Conservation (phyloP, 2,888 invertebrate genomes). For the Melolontha melolontha region DNA sequence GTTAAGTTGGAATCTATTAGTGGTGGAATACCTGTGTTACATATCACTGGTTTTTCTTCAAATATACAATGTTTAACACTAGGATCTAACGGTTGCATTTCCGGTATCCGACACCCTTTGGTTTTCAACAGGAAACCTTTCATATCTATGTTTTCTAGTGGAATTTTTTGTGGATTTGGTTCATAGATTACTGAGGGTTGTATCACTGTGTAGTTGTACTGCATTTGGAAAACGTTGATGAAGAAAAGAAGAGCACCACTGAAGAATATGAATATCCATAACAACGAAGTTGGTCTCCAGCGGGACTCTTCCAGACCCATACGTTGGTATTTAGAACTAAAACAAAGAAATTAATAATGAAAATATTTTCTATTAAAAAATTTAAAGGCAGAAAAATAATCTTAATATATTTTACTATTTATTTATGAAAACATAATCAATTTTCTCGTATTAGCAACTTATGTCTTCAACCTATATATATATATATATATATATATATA, state of each 20-base stretch:
- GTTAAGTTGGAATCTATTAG: constrained; percentile 72
- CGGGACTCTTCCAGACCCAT: constrained; percentile 48
- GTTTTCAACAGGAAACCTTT: constrained; percentile 66
- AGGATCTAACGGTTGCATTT: constrained; percentile 72
- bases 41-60: constrained; percentile 66
- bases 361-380: background rate
- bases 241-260: constrained; percentile 55
- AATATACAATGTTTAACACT: constrained; percentile 69
- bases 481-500: too few relatives aligned
- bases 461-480: too few relatives aligned
- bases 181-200: constrained; percentile 25
- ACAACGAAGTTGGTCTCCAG: constrained; percentile 53
- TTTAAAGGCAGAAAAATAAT: background rate
- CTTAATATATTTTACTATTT: background rate
- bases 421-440: too few relatives aligned
- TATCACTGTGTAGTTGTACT: constrained; percentile 45
- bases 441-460: too few relatives aligned
- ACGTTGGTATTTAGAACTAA: constrained; percentile 33
- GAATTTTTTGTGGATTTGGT: background rate
- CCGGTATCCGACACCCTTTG: constrained; percentile 76
- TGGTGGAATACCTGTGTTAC: constrained; percentile 68
- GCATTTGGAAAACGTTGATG: constrained; percentile 57
- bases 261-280: constrained; percentile 54
- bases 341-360: background rate
- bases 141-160: constrained; percentile 24